These are phyloP conservation scores for Liposcelis brunnea DNA, from an alignment of 2,888 invertebrate species.

Conservation along the genomic window DNA sequence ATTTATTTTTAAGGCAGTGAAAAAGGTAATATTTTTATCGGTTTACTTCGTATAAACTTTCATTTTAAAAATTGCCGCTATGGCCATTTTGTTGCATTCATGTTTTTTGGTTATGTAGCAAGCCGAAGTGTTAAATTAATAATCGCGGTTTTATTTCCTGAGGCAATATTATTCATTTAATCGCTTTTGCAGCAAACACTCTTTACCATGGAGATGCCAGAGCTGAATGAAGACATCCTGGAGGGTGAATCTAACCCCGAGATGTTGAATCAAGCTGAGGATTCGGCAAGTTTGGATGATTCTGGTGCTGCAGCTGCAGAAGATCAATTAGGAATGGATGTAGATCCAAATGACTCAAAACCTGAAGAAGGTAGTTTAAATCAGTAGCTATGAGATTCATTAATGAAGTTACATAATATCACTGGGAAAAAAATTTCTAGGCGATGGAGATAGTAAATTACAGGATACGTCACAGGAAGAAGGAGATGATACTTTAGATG, in stretches of 20 bases:
- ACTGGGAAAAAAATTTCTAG: not conserved
- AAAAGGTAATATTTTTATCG: too few species aligned
- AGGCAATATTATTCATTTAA: too few species aligned
- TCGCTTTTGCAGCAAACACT: too few species aligned
- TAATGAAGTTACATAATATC: not conserved
- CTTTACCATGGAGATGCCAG: conserved; percentile 7
- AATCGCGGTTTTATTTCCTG: too few species aligned
- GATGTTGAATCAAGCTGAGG: not conserved
- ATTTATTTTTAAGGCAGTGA: too few species aligned
- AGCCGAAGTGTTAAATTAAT: too few species aligned
- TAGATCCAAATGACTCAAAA: not conserved
- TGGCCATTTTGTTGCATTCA: too few species aligned
- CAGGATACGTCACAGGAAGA: not conserved
- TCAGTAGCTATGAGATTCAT: not conserved
- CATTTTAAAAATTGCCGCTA: too few species aligned
- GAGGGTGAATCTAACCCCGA: not conserved
- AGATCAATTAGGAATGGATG: not conserved
- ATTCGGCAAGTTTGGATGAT: not conserved
- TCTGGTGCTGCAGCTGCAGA: not conserved
- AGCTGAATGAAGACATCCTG: conserved; percentile 4
- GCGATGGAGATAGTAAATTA: not conserved
- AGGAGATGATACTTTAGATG: conserved; percentile 1
- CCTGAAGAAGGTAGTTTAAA: not conserved
- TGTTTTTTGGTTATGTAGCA: too few species aligned
- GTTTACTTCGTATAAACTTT: too few species aligned